Evolutionary conservation across 2,888 invertebrate species (phyloP).

Genomic region (Pristionchus mayeri): DNA sequence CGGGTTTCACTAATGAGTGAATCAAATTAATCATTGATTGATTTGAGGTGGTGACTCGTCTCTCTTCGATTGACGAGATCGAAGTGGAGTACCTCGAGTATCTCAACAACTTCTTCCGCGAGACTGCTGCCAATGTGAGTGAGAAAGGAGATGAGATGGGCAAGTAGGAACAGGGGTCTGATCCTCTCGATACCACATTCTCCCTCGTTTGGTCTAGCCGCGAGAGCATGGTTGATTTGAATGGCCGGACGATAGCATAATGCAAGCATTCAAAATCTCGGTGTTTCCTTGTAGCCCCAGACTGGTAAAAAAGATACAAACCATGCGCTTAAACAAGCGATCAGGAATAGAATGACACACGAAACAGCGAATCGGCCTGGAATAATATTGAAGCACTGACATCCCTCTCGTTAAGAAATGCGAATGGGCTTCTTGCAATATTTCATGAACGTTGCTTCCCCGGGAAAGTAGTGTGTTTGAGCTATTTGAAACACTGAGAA

Average conservation of each 20-base stretch:
- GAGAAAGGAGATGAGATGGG: background rate
- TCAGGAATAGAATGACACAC: too few species aligned
- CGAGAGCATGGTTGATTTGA: background rate
- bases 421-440: too few species aligned
- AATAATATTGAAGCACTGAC: too few species aligned
- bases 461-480: too few species aligned
- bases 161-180: too few species aligned
- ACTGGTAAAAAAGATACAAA: background rate
- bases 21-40: conserved; percentile 1
- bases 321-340: too few species aligned
- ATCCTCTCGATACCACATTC: too few species aligned
- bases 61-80: conserved; percentile 50
- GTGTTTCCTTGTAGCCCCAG: background rate
- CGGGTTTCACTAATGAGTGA: background rate
- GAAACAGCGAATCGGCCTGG: too few species aligned
- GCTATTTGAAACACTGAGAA: too few species aligned
- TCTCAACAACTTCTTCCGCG: conserved; percentile 49
- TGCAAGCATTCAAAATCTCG: background rate
- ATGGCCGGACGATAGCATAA: background rate
- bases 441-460: too few species aligned
- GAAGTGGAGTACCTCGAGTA: conserved; percentile 51
- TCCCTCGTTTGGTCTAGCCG: too few species aligned
- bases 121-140: conserved; percentile 40
- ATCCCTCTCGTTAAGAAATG: too few species aligned
- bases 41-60: conserved; percentile 49